Evolutionary conservation across 2,888 invertebrate species (phyloP).

Genomic region (Nomada flava): DNA sequence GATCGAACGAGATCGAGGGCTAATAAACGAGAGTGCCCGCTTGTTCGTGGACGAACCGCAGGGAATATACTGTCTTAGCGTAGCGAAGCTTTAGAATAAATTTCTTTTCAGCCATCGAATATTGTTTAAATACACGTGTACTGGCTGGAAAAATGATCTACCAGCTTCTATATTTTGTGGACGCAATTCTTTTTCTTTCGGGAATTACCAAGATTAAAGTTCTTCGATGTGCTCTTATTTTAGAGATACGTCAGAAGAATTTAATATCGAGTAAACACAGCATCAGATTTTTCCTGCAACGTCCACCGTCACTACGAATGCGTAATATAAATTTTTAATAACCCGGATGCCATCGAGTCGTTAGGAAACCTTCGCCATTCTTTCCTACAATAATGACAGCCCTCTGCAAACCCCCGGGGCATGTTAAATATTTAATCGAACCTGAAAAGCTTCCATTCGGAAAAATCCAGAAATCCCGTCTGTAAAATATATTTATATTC

Average conservation of each 20-base stretch:
- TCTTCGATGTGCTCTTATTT: neutral
- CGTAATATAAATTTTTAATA: constrained; percentile 5
- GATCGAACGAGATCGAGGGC: neutral
- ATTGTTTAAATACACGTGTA: neutral
- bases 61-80: no score
- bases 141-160: no score
- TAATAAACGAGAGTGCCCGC: neutral
- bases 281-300: neutral
- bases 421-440: neutral
- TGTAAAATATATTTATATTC: no score
- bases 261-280: neutral
- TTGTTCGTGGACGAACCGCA: neutral
- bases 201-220: neutral
- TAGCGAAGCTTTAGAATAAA: no score
- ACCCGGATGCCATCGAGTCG: constrained; percentile 13
- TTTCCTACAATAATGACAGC: neutral
- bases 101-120: neutral
- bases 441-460: neutral
- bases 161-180: no score
- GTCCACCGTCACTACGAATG: neutral
- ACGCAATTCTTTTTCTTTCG: neutral
- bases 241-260: neutral
- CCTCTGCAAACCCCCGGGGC: neutral
- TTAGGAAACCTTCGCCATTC: neutral
- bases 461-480: neutral